Percentiles rank a stretch among this genome's conserved stretches.
Evolutionary conservation across 1,140 invertebrate genomes (phyloP).

Genomic region (Lucilia cuprina): DNA sequence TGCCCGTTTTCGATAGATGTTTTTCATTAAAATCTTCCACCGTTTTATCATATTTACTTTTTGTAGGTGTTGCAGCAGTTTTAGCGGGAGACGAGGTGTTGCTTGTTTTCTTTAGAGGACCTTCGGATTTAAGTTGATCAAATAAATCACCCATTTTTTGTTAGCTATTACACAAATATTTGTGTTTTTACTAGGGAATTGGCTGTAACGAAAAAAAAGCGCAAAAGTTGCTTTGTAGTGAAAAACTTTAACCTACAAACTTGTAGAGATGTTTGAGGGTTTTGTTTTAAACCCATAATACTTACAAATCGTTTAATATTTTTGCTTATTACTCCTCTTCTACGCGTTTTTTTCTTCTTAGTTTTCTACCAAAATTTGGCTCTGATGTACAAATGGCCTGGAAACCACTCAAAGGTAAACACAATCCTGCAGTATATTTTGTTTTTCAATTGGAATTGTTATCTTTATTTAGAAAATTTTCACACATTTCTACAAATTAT

Average conservation of each 20-base stretch:
- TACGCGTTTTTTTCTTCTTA: not conserved
- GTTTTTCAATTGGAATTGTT: not conserved
- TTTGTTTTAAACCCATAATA: not conserved
- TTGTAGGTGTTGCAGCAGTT: not conserved
- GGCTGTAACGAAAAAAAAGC: not conserved
- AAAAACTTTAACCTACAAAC: not conserved
- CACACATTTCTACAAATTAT: not conserved
- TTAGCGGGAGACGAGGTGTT: not conserved
- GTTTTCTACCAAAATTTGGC: not conserved
- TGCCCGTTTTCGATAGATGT: not conserved
- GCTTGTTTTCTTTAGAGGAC: not conserved
- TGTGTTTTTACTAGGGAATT: not conserved
- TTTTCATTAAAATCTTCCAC: not conserved
- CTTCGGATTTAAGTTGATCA: slow-evolving; percentile 26
- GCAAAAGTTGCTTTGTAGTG: not conserved
- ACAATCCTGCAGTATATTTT: not conserved
- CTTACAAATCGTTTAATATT: not conserved
- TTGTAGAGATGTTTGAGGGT: not conserved
- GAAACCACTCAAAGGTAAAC: not conserved
- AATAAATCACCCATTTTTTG: slow-evolving; percentile 37
- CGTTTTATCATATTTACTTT: not conserved
- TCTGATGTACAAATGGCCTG: not conserved
- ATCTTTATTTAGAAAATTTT: not conserved
- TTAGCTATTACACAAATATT: not conserved
- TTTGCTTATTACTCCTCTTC: not conserved